These are phyloP conservation scores for Mormyrops attenuatus DNA, from an alignment of 2,797 vertebrate species.

Conservation along the genomic window DNA sequence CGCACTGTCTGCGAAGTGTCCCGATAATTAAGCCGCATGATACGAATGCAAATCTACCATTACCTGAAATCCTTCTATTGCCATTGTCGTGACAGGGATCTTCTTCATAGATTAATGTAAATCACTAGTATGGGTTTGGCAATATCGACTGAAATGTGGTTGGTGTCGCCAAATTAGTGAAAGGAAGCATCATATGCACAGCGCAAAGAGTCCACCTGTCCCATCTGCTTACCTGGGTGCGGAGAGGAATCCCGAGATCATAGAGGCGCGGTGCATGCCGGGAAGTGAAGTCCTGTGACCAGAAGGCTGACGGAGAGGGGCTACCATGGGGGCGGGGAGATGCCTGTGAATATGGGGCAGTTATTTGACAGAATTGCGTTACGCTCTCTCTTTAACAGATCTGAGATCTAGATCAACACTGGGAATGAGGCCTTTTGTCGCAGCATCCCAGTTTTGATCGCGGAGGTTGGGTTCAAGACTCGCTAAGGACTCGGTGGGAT, in stretches of 20 bases:
- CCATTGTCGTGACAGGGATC: neutral
- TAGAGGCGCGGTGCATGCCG: neutral
- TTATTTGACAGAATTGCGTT: neutral
- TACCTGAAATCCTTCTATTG: neutral
- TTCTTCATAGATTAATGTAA: neutral
- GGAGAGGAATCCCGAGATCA: neutral
- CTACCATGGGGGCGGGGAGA: neutral
- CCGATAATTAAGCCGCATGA: neutral
- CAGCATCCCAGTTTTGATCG: neutral
- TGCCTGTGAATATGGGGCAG: neutral
- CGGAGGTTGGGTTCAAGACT: neutral
- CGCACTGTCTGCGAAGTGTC: neutral
- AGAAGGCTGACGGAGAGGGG: neutral
- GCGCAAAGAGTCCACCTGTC: neutral
- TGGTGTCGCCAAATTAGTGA: neutral
- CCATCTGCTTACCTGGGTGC: neutral
- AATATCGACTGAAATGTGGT: neutral
- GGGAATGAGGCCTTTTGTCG: neutral
- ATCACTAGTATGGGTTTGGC: neutral
- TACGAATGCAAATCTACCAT: neutral
- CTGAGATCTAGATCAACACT: neutral
- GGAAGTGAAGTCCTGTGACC: neutral
- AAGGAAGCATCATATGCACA: neutral
- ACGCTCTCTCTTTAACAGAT: neutral
- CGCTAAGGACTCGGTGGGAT: neutral